phyloP scores from a whole-genome alignment of 2,113 vertebrate genomes.

The Poeciliopsis occidentalis region DNA sequence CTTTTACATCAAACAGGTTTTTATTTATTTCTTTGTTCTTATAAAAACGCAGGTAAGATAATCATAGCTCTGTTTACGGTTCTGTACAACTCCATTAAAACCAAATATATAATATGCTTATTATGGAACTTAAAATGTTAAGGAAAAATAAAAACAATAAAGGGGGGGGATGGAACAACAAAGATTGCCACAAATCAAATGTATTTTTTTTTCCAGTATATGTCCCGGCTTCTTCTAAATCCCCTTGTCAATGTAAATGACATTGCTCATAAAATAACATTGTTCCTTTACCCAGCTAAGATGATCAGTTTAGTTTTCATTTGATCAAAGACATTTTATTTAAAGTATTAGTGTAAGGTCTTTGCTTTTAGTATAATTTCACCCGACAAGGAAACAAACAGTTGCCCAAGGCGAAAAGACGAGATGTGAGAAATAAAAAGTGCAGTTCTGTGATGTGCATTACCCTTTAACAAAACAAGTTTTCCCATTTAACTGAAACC shows the following conservation, averaged over 20 bases:
- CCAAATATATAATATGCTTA: neutral
- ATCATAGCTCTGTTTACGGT: neutral
- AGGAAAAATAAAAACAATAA: neutral
- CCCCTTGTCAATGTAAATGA: neutral
- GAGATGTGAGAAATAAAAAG: neutral
- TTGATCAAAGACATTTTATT: neutral
- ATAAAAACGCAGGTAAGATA: neutral
- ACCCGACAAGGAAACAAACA: neutral
- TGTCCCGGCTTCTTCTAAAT: neutral
- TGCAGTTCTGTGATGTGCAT: neutral
- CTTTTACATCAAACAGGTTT: neutral
- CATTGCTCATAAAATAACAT: neutral
- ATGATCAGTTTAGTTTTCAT: neutral
- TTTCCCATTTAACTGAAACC: neutral
- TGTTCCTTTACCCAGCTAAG: neutral
- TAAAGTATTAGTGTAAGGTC: no score
- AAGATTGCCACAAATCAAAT: neutral
- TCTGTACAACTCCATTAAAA: neutral
- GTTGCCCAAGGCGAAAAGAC: neutral
- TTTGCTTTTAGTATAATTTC: neutral
- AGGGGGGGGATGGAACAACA: neutral
- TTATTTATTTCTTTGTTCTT: neutral
- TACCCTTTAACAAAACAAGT: neutral
- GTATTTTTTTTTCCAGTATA: neutral
- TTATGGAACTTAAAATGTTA: neutral